Base-by-base conservation (phyloP, 92 coral and sea anemone genomes). In the Umimayanthus kanabou region DNA sequence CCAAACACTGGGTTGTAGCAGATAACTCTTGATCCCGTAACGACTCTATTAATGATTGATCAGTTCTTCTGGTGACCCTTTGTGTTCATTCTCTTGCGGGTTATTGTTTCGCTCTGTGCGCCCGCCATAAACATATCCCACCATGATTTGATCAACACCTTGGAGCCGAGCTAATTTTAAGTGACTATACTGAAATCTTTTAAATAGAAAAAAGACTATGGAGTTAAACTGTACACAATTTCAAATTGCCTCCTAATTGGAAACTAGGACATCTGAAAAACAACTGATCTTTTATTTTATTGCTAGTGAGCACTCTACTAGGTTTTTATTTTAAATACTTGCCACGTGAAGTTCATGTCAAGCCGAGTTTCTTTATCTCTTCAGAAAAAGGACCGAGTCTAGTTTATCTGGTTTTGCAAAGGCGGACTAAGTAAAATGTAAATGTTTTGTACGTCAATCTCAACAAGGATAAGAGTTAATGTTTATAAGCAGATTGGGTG, bases 21-120 rank as follows among this genome's bases (percentile, higher is more conserved):
- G 64, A 43, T 83, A 69, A 83, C 77, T 83, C 26, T 83, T 83
- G 87, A 70, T 83, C 87, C 86, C 87, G 64, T 43, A 69, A 83
- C 15, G 40, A 45, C 15, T 47, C 78, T 11, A 70, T 83, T 26
- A 83, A 83, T 69, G 29, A 67, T 70, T 83, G 42, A 83, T 80
- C 8, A 70, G 64, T 26, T 83, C 13, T 45, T 29, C 77, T 25
- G 87, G 87, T 83, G 87, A 25, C 11, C 66, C 28, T 26, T 20
- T 47, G 57, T 83, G 76, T 18, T 80, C 69, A 16, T 20, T 0
- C 13, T 65, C 67, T 25, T 43, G 74, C 77, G 57, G 87, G 64
- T 83, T 83, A 14, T 8, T 14, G 65, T 70, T 43, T 49, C 76
- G 77, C 77, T 67, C 1, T 83, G 77, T 70, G 77, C 66, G 23